Conservation (phyloP, 1,140 invertebrate species). For the Diploscapter pachys region DNA sequence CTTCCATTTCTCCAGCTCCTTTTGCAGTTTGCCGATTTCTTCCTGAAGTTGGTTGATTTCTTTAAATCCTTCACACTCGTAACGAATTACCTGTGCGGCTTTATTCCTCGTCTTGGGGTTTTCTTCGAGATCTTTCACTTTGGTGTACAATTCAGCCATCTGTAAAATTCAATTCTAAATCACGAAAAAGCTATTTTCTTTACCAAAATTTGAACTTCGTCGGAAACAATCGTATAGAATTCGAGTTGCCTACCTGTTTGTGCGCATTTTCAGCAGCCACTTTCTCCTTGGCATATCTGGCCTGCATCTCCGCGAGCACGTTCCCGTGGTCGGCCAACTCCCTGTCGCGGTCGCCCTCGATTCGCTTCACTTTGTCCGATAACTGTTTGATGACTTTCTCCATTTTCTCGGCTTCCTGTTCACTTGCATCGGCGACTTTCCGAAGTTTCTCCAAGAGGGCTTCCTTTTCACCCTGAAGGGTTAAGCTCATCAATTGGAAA, state of each 20-base stretch:
- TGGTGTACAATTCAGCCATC: conserved; percentile 37
- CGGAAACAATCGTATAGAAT: not conserved
- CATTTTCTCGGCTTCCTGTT: conserved; percentile 18
- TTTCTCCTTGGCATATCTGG: conserved; percentile 32
- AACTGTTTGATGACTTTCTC: conserved; percentile 18
- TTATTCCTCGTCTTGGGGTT: conserved; percentile 29
- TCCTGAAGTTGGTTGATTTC: not conserved
- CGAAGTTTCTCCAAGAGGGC: conserved; percentile 39
- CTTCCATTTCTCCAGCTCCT: conserved; percentile 28
- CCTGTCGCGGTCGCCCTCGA: conserved; percentile 29
- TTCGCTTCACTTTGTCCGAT: conserved; percentile 32
- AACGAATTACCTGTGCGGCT: conserved; percentile 13
- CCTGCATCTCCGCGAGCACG: conserved; percentile 30
- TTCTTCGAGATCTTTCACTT: conserved; percentile 36
- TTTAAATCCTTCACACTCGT: not conserved
- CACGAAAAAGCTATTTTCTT: conserved; percentile 9
- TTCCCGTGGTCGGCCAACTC: conserved; percentile 30
- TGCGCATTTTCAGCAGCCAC: conserved; percentile 22
- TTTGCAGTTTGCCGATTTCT: conserved; percentile 24
- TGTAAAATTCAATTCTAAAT: conserved; percentile 19
- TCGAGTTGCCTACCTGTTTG: conserved; percentile 23
- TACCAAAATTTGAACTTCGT: conserved; percentile 7
- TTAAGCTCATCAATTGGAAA: not conserved
- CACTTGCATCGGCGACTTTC: conserved; percentile 9
- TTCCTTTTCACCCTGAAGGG: conserved; percentile 43